These are phyloP conservation scores for Tetramorium parvispinum DNA, from an alignment of 1,140 invertebrate genomes.

Conservation along the genomic window DNA sequence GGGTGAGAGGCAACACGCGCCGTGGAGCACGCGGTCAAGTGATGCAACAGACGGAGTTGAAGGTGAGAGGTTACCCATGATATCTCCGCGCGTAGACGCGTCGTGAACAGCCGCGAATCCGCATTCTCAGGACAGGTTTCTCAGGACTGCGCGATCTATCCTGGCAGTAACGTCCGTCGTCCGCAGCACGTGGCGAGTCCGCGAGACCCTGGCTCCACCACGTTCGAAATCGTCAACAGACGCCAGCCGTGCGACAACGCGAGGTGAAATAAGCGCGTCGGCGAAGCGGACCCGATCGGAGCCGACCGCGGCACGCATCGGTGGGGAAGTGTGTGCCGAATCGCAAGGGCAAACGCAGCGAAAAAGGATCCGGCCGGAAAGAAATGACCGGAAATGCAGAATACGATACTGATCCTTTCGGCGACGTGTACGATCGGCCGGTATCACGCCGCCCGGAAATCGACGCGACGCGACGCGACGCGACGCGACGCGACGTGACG, in stretches of 20 bases:
- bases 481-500: not conserved
- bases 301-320: not conserved
- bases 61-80: constrained; percentile 36
- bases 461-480: not conserved
- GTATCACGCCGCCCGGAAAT: not conserved
- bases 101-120: not conserved
- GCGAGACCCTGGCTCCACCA: not conserved
- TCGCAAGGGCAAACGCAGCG: no score
- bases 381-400: no score
- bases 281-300: not conserved
- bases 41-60: not conserved
- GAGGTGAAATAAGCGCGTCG: no score
- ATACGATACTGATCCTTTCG: no score
- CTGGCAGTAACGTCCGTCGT: not conserved
- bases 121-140: not conserved
- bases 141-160: not conserved
- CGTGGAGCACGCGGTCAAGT: no score
- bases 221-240: not conserved
- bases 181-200: not conserved
- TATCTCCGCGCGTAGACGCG: not conserved
- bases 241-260: not conserved
- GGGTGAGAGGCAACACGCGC: no score
- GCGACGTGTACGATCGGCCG: no score
- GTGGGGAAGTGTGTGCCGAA: not conserved
- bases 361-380: no score